Conservation (phyloP, 2,888 invertebrate species). For the Sceliomorpha sp. region DNA sequence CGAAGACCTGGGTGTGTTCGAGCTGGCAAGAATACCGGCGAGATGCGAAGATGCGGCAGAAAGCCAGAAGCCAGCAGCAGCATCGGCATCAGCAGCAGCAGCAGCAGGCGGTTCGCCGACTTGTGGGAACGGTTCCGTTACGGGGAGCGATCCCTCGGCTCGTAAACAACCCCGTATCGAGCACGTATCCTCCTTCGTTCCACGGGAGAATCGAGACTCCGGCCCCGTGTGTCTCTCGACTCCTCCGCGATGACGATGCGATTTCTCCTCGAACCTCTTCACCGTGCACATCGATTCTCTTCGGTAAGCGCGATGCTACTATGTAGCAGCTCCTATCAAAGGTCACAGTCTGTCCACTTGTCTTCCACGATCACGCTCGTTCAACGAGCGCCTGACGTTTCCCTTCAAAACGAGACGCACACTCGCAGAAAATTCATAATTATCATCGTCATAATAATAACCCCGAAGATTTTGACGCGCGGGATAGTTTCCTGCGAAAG, state of each 20-base stretch:
- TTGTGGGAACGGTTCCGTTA: slow-evolving; percentile 54
- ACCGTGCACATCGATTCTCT: slow-evolving; percentile 8
- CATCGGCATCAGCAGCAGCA: no score
- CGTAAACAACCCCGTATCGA: slow-evolving; percentile 59
- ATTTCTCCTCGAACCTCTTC: slow-evolving; percentile 50
- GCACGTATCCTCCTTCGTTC: slow-evolving; percentile 50
- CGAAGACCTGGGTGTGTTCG: slow-evolving; percentile 54
- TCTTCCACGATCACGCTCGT: slow-evolving; percentile 46
- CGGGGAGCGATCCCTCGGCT: slow-evolving; percentile 54
- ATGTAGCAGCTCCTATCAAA: slow-evolving; percentile 48
- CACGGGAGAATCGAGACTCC: slow-evolving; percentile 49
- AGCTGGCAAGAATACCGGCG: slow-evolving; percentile 30
- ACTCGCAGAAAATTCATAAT: no score
- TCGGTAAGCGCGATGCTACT: slow-evolving; percentile 40
- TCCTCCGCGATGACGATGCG: slow-evolving; percentile 58
- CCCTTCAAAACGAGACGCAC: no score
- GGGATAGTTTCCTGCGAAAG: no score
- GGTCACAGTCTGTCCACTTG: slow-evolving; percentile 49
- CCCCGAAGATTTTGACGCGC: no score
- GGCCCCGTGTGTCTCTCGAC: slow-evolving; percentile 55
- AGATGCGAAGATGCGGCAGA: slow-evolving; percentile 30
- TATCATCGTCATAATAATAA: no score
- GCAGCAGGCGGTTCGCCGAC: slow-evolving; percentile 36
- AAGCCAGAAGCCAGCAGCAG: slow-evolving; percentile 49
- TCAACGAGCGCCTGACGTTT: slow-evolving; percentile 24